Evolutionary conservation across 1,140 invertebrate genomes (phyloP), one percentile per base, ranked within the genome.

Genomic region (Lepidostoma basale): DNA sequence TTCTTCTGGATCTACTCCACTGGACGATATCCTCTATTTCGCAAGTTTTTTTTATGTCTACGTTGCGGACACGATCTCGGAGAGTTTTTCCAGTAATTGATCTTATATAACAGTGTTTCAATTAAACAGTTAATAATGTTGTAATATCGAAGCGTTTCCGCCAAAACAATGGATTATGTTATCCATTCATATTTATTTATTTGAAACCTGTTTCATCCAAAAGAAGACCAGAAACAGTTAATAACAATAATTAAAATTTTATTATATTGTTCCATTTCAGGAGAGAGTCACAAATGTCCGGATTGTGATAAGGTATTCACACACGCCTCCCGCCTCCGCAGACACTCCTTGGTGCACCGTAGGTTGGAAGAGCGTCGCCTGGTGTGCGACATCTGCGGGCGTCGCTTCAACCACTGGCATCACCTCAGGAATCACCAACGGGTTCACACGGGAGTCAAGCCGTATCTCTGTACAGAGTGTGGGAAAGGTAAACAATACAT

Each of bases 381-480:
- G 16, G n/a, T 66, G 22, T 72, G 70, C 56, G 12, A 18, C 33
- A 18, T 33, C 47, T 72, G 70, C 56, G 25, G 62, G 3, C 62
- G 49, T 18, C 39, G 54, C n/a, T 72, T 72, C 45, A 72, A 72
- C 28, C 67, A 66, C 54, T 5, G 5, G 12, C 70, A 72, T 30
- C 66, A 72, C 59, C 45, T 72, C n/a, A 33, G n/a, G 4, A 72
- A 68, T 28, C 70, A 72, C 42, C 66, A 72, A 30, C 45, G 62
- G 5, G 66, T 28, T 18, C 70, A 72, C 28, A 68, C 70, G 14
- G 67, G 67, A 16, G 18, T 39, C 14, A 68, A 49, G 30, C 70
- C 70, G 8, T 72, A 42, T 36, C 47, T 72, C 9, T 72, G 70
- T 26, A 68, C 22, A 22, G 54, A 42, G 59, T 72, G 70, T 28